Conservation (phyloP, 2,113 vertebrate genomes). For the Eubucco bourcierii region DNA sequence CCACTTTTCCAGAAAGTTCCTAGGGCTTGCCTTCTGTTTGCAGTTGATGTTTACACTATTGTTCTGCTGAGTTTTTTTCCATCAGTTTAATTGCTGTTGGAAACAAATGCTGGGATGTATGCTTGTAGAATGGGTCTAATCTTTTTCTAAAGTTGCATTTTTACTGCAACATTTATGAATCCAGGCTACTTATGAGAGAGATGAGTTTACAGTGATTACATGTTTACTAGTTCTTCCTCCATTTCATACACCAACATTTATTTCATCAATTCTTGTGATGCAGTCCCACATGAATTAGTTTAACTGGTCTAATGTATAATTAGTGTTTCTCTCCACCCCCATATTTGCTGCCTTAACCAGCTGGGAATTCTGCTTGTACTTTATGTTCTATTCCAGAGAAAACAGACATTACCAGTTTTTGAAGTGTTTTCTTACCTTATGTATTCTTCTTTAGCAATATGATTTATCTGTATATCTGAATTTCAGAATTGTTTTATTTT, state of each 20-base stretch:
- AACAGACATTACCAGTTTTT: slow-evolving; percentile 15
- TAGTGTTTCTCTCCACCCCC: slow-evolving; percentile 42
- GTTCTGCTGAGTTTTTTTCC: slow-evolving; percentile 13
- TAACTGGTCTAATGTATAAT: slow-evolving; percentile 65
- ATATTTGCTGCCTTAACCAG: slow-evolving; percentile 43
- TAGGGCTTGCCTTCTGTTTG: neutral
- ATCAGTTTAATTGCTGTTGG: neutral
- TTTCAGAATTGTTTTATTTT: neutral
- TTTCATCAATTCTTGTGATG: slow-evolving; percentile 22
- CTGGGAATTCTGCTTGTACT: slow-evolving; percentile 46
- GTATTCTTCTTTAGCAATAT: neutral
- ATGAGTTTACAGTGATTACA: neutral
- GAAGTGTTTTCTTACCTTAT: neutral
- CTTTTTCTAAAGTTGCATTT: neutral
- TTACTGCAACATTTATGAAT: neutral
- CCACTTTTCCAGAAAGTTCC: neutral
- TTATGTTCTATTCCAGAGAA: slow-evolving; percentile 11
- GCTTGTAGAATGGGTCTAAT: neutral
- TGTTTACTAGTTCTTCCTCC: neutral
- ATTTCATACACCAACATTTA: slow-evolving; percentile 51
- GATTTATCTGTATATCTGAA: neutral
- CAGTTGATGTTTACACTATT: neutral
- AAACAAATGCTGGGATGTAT: neutral
- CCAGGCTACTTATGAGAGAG: neutral
- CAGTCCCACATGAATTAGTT: slow-evolving; percentile 48